A percentile compares a stretch with the other conserved stretches of the same genome.
These are phyloP conservation scores for Armadillidium nasatum DNA, from an alignment of 1,140 invertebrate species.

Conservation along the genomic window DNA sequence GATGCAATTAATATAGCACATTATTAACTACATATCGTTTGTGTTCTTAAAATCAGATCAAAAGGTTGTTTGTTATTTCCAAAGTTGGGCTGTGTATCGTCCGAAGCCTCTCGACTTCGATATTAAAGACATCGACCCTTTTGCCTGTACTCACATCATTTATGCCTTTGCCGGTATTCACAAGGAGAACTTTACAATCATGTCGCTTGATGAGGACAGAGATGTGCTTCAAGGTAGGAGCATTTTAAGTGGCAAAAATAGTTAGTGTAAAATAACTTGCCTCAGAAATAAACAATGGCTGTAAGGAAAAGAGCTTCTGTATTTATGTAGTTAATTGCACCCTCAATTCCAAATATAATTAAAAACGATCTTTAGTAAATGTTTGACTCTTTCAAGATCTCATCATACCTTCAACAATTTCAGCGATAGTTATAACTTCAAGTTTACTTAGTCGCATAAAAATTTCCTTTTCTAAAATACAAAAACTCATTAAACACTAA, in stretches of 20 bases:
- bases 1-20: too few species aligned
- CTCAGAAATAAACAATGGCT: too few species aligned
- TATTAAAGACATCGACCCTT: conserved; percentile 59
- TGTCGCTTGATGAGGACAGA: conserved; percentile 56
- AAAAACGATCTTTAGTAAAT: too few species aligned
- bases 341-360: too few species aligned
- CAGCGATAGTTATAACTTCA: background rate
- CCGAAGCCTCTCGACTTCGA: conserved; percentile 63
- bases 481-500: too few species aligned
- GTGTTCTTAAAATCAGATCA: conserved; percentile 29
- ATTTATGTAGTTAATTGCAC: too few species aligned
- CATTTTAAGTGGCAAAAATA: background rate
- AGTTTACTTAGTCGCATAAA: background rate
- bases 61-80: conserved; percentile 62
- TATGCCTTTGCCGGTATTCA: conserved; percentile 71
- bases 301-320: too few species aligned
- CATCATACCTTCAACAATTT: too few species aligned
- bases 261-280: too few species aligned
- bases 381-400: too few species aligned
- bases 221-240: conserved; percentile 55
- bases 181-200: conserved; percentile 57
- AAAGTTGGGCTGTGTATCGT: conserved; percentile 62
- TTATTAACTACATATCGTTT: too few species aligned
- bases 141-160: conserved; percentile 72
- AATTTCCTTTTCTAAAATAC: too few species aligned